A percentile compares a stretch with the other conserved stretches of the same genome.
phyloP scores from a whole-genome alignment of 1,140 invertebrate genomes.

The Trialeurodes vaporariorum region DNA sequence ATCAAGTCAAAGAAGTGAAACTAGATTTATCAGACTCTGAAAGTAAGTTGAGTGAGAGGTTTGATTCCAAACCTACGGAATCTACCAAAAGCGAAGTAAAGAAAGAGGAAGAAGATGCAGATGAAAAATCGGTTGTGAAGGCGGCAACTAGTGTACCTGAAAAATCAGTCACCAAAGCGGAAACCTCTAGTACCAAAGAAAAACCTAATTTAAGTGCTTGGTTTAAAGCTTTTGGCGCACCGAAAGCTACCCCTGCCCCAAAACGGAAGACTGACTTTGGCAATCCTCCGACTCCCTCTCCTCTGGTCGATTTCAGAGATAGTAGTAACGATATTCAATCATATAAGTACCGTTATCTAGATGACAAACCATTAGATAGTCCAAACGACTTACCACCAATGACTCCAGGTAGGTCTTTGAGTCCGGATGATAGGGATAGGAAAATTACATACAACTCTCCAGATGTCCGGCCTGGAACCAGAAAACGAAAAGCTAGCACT shows the following conservation, averaged over 20 bases:
- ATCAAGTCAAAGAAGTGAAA: conserved; percentile 14
- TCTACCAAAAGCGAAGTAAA: conserved; percentile 12
- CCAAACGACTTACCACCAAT: conserved; percentile 15
- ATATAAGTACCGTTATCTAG: neutral
- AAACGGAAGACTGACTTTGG: conserved; percentile 25
- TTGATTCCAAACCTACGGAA: conserved; percentile 23
- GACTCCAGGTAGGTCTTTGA: conserved; percentile 15
- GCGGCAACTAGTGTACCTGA: conserved; percentile 16
- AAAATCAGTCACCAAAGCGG: conserved; percentile 22
- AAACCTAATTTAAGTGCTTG: conserved; percentile 79
- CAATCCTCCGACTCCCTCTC: conserved; percentile 13
- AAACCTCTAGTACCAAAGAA: conserved; percentile 41
- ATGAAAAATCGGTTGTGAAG: conserved; percentile 22
- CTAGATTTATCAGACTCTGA: conserved; percentile 4
- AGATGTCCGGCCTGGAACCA: conserved; percentile 28
- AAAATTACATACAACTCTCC: conserved; percentile 29
- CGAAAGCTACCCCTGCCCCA: conserved; percentile 39
- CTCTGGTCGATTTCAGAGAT: conserved; percentile 12
- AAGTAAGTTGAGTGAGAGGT: conserved; percentile 24
- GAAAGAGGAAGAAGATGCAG: conserved; percentile 16
- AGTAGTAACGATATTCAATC: conserved; percentile 13
- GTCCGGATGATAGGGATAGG: conserved; percentile 21
- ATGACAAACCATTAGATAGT: neutral
- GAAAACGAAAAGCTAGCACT: conserved; percentile 50
- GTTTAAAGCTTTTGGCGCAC: conserved; percentile 80